Evolutionary conservation across 2,797 vertebrate genomes (phyloP).

Genomic region (Hyperoplus immaculatus): DNA sequence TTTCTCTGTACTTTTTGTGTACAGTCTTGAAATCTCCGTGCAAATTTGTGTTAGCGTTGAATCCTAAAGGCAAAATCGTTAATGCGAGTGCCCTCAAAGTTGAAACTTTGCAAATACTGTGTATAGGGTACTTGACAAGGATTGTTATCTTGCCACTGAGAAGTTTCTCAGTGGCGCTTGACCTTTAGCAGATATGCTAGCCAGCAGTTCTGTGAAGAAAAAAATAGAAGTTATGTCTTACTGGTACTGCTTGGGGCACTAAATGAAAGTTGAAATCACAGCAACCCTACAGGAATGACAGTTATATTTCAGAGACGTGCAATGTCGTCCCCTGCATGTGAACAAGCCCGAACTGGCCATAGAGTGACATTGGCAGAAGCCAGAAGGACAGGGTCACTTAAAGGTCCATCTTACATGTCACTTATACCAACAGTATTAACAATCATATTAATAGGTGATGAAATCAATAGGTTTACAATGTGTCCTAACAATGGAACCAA

Average conservation of each 20-base stretch:
- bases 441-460: not conserved
- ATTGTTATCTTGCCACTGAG: not conserved
- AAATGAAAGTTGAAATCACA: slow-evolving; percentile 28
- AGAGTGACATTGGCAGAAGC: slow-evolving; percentile 17
- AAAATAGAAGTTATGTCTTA: not conserved
- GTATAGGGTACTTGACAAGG: not conserved
- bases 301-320: slow-evolving; percentile 20
- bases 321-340: slow-evolving; percentile 12
- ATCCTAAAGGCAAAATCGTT: not conserved
- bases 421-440: not conserved
- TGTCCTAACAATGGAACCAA: not conserved
- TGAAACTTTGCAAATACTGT: not conserved
- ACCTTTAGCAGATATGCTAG: not conserved
- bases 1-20: not conserved
- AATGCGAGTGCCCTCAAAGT: not conserved
- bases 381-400: slow-evolving; percentile 13
- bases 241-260: not conserved
- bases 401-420: not conserved
- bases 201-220: not conserved
- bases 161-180: not conserved
- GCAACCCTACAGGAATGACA: slow-evolving; percentile 5
- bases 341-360: slow-evolving; percentile 45
- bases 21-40: not conserved
- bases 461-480: not conserved
- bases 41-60: not conserved